Evolutionary conservation across 2,797 vertebrate genomes (phyloP).

Genomic region (Poecilia velifera): DNA sequence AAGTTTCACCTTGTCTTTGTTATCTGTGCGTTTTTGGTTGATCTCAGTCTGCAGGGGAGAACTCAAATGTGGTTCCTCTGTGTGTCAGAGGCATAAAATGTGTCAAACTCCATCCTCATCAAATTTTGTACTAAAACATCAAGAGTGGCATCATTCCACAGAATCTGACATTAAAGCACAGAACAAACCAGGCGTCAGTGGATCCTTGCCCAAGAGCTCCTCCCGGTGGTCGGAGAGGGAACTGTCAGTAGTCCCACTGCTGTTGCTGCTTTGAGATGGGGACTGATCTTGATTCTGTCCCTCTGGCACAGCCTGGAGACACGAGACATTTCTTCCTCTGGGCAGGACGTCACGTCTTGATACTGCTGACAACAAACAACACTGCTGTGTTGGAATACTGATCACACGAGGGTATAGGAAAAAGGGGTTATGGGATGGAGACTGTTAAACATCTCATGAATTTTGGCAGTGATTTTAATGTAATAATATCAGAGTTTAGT

Average conservation of each 20-base stretch:
- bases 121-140: not conserved
- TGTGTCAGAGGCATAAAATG: not conserved
- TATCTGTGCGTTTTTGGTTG: conserved; percentile 2
- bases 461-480: not conserved
- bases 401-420: not conserved
- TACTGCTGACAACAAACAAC: conserved; percentile 60
- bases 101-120: not conserved
- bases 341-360: conserved; percentile 69
- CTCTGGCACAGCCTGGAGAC: conserved; percentile 58
- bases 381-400: conserved; percentile 7
- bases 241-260: conserved; percentile 24
- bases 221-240: conserved; percentile 57
- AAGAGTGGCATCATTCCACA: not conserved
- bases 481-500: not conserved
- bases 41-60: conserved; percentile 41
- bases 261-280: conserved; percentile 24
- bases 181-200: conserved; percentile 55
- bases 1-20: conserved; percentile 53
- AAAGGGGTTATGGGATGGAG: fast-evolving
- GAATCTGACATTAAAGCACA: not conserved
- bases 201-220: conserved; percentile 38
- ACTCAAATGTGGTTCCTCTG: conserved; percentile 43
- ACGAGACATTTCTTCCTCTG: conserved; percentile 51
- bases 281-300: conserved; percentile 45
- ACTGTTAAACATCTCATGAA: not conserved